These are phyloP conservation scores for Lasaia peninsularis DNA, from an alignment of 1,140 invertebrate genomes.

Conservation along the genomic window DNA sequence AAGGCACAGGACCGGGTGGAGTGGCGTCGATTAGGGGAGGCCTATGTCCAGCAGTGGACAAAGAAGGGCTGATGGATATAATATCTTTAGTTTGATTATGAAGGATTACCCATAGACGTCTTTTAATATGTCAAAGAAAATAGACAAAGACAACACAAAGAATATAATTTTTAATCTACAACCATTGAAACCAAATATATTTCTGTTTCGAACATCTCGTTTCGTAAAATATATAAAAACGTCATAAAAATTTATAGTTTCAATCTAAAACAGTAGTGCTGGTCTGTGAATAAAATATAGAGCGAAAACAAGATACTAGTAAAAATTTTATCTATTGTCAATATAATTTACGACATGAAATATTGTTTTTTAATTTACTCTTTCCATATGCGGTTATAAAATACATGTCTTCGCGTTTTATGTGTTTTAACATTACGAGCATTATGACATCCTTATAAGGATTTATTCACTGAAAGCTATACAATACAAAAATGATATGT, in stretches of 20 bases:
- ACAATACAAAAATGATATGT: background rate
- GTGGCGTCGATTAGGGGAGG: too few species aligned
- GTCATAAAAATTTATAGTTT: slow-evolving; percentile 10
- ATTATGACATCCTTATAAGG: background rate
- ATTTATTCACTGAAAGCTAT: background rate
- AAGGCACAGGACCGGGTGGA: too few species aligned
- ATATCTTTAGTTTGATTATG: too few species aligned
- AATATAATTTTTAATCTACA: background rate
- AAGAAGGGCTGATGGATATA: too few species aligned
- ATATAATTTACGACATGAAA: slow-evolving; percentile 5
- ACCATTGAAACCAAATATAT: background rate
- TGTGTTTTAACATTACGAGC: background rate
- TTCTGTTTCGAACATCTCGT: background rate
- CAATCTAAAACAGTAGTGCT: slow-evolving; percentile 1
- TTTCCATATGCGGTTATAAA: slow-evolving; percentile 6
- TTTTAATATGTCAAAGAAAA: too few species aligned
- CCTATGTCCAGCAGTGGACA: too few species aligned
- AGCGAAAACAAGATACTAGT: slow-evolving; percentile 10
- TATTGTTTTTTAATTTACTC: slow-evolving; percentile 3
- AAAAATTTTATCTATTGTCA: slow-evolving; percentile 3
- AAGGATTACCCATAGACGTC: too few species aligned
- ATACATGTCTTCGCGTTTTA: background rate
- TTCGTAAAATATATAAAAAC: slow-evolving; percentile 5
- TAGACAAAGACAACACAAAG: background rate
- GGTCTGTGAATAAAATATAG: slow-evolving; percentile 2